phyloP scores from a whole-genome alignment of 2,888 invertebrate species.

The Seira sanloemensis region DNA sequence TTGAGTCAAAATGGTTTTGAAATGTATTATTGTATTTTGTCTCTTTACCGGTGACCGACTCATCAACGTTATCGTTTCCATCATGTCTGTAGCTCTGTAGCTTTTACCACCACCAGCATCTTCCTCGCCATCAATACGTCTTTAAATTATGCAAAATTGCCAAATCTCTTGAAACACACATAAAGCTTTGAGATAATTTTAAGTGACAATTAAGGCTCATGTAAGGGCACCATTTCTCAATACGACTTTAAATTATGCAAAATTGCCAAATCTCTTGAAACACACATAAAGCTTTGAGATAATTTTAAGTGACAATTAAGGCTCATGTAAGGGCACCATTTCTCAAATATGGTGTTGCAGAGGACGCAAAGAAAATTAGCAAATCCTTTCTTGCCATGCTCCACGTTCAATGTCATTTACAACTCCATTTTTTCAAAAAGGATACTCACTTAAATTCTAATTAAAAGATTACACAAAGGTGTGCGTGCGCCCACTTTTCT shows the following conservation, averaged over 20 bases:
- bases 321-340: conserved; percentile 36
- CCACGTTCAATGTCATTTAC: neutral
- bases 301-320: conserved; percentile 35
- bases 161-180: conserved; percentile 1
- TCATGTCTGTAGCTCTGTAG: too few relatives aligned
- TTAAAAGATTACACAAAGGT: neutral
- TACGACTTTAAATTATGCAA: conserved; percentile 53
- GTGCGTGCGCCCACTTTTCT: neutral
- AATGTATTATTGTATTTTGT: neutral
- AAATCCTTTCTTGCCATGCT: neutral
- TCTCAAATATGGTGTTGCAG: conserved; percentile 25
- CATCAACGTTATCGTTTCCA: neutral
- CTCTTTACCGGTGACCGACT: neutral
- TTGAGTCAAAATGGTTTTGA: neutral
- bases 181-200: conserved; percentile 34
- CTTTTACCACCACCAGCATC: neutral
- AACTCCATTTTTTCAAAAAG: neutral
- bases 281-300: conserved; percentile 23
- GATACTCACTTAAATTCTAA: neutral
- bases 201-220: conserved; percentile 33
- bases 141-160: conserved; percentile 43
- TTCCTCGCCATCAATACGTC: conserved; percentile 34
- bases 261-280: conserved; percentile 7
- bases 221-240: conserved; percentile 44
- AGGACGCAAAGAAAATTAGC: conserved; percentile 19